Conservation (phyloP, 2,888 invertebrate species). For the Endomychus coccineus region DNA sequence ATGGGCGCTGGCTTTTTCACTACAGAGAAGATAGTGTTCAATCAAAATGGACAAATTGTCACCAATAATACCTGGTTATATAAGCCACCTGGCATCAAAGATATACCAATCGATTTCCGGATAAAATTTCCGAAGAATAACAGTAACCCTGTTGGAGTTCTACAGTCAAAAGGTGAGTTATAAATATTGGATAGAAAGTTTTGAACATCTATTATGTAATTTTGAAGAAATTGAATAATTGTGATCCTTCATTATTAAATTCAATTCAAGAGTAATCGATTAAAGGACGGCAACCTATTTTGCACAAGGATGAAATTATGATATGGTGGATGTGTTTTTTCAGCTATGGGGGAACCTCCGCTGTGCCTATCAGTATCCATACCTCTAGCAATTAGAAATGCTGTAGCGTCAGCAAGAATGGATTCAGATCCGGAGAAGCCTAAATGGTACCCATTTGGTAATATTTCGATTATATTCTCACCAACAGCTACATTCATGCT, state of each 20-base stretch:
- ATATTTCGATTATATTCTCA: no score
- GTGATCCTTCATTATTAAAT: no score
- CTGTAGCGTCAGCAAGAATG: slow-evolving; percentile 28
- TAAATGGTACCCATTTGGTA: slow-evolving; percentile 31
- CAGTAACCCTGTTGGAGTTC: slow-evolving; percentile 56
- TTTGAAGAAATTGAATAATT: no score
- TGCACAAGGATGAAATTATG: no score
- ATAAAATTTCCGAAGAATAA: slow-evolving; percentile 59
- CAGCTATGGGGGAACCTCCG: slow-evolving; percentile 59
- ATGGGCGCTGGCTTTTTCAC: slow-evolving; percentile 60
- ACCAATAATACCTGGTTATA: slow-evolving; percentile 76
- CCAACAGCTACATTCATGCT: no score
- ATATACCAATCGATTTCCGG: slow-evolving; percentile 70
- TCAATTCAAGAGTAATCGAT: no score
- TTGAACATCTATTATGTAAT: no score
- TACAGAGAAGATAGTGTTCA: slow-evolving; percentile 60
- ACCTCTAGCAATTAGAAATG: slow-evolving; percentile 32
- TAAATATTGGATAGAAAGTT: no score
- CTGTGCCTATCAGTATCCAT: slow-evolving; percentile 49
- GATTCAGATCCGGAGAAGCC: slow-evolving; percentile 24
- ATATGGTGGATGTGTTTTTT: no score
- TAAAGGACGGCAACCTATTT: no score
- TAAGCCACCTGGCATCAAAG: slow-evolving; percentile 66
- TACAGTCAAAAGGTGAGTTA: slow-evolving; percentile 73
- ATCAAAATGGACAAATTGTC: slow-evolving; percentile 58